phyloP scores from a whole-genome alignment of 2,113 vertebrate genomes.

The Pollachius pollachius region DNA sequence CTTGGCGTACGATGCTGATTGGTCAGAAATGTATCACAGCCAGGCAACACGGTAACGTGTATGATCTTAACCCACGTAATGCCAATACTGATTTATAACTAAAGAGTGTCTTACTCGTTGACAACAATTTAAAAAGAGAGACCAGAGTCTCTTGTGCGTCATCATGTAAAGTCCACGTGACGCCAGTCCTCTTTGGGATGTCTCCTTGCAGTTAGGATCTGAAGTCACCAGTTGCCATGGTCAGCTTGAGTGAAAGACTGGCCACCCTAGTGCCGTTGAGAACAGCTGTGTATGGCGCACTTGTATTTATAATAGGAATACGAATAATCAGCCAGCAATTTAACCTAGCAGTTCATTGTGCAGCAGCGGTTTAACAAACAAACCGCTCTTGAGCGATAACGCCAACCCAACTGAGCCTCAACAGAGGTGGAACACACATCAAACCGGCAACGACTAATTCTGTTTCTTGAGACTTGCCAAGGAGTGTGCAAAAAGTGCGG shows the following conservation, averaged over 20 bases:
- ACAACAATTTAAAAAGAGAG: neutral
- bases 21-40: slow-evolving; percentile 28
- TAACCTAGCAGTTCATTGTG: slow-evolving; percentile 29
- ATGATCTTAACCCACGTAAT: slow-evolving; percentile 2
- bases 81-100: neutral
- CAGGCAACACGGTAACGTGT: slow-evolving; percentile 21
- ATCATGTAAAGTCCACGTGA: slow-evolving; percentile 4
- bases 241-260: slow-evolving; percentile 32
- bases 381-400: slow-evolving; percentile 21
- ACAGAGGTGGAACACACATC: slow-evolving; percentile 23
- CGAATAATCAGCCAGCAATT: slow-evolving; percentile 1
- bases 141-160: neutral
- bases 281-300: neutral
- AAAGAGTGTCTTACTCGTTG: neutral
- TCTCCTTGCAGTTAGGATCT: slow-evolving; percentile 23
- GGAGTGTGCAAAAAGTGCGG: slow-evolving; percentile 63
- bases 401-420: slow-evolving; percentile 27
- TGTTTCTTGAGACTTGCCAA: slow-evolving; percentile 55
- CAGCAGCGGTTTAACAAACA: slow-evolving; percentile 14
- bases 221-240: slow-evolving; percentile 27
- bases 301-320: too few relatives aligned
- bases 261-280: slow-evolving; percentile 28
- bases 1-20: slow-evolving; percentile 28
- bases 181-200: slow-evolving; percentile 42
- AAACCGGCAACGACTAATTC: slow-evolving; percentile 32